Conservation (phyloP, 2,797 vertebrate species). For the Xyrichtys novacula region DNA sequence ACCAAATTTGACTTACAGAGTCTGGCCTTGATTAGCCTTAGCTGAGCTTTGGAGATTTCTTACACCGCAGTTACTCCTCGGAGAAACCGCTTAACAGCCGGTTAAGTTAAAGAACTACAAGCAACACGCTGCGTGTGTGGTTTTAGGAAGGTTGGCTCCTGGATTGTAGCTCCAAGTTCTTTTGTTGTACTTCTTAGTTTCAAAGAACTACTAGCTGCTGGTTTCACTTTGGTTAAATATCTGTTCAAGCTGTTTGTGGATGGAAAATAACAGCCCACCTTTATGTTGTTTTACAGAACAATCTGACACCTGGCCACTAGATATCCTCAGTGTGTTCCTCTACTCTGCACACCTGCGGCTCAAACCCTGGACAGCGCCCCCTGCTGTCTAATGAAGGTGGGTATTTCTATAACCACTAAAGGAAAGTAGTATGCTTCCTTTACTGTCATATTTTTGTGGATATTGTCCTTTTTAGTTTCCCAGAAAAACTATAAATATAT, state of each 20-base stretch:
- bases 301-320: not conserved
- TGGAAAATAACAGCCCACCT: not conserved
- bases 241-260: no score
- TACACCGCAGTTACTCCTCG: not conserved
- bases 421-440: not conserved
- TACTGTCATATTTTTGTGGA: not conserved
- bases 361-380: not conserved
- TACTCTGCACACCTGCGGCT: slow-evolving; percentile 25
- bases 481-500: not conserved
- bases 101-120: slow-evolving; percentile 5
- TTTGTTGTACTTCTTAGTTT: not conserved
- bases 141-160: no score
- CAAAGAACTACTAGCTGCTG: not conserved
- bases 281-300: no score
- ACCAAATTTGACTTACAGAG: slow-evolving; percentile 6
- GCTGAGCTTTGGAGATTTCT: slow-evolving; percentile 2
- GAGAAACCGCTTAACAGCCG: not conserved
- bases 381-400: not conserved
- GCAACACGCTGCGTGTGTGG: no score
- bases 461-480: not conserved
- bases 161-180: no score
- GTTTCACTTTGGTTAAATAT: not conserved
- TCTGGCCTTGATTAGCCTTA: slow-evolving; percentile 7
- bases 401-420: not conserved
- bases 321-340: not conserved